These are phyloP conservation scores for Hydrolagus colliei DNA, from an alignment of 2,797 vertebrate species.

Conservation along the genomic window DNA sequence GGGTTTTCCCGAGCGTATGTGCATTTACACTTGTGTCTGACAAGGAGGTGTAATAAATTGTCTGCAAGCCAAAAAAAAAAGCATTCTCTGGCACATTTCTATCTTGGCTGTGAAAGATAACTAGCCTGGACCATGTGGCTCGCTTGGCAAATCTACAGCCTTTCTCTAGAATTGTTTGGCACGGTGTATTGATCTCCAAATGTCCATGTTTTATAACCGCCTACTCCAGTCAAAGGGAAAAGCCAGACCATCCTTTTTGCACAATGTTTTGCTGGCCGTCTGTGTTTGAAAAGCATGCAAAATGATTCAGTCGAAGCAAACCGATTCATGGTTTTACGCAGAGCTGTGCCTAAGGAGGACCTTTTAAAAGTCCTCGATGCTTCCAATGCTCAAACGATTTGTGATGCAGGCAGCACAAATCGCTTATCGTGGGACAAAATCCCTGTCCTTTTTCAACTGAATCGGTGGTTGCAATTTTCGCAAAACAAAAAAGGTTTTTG, in stretches of 20 bases:
- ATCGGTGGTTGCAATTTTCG: too few relatives aligned
- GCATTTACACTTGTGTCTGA: conserved; percentile 28
- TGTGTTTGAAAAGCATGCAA: conserved; percentile 1
- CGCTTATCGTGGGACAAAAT: too few relatives aligned
- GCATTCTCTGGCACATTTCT: conserved; percentile 25
- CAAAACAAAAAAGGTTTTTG: too few relatives aligned
- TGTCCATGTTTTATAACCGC: background rate
- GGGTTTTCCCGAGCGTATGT: conserved; percentile 24
- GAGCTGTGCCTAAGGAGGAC: background rate
- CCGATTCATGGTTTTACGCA: background rate
- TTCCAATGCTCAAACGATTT: background rate
- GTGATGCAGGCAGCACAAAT: background rate
- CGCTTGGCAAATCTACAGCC: background rate
- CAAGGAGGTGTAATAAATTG: conserved; percentile 26
- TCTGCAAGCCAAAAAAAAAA: background rate
- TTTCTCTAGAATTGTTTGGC: conserved; percentile 16
- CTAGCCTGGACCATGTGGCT: background rate
- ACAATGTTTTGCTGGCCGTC: conserved; percentile 2
- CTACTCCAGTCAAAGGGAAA: background rate
- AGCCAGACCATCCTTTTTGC: conserved; percentile 7
- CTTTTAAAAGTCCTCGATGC: background rate
- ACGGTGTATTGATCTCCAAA: conserved; percentile 20
- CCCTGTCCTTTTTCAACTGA: too few relatives aligned
- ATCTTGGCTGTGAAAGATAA: background rate
- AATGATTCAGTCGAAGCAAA: conserved; percentile 1